phyloP scores from a whole-genome alignment of 2,888 invertebrate genomes.

The Podabrus alpinus region DNA sequence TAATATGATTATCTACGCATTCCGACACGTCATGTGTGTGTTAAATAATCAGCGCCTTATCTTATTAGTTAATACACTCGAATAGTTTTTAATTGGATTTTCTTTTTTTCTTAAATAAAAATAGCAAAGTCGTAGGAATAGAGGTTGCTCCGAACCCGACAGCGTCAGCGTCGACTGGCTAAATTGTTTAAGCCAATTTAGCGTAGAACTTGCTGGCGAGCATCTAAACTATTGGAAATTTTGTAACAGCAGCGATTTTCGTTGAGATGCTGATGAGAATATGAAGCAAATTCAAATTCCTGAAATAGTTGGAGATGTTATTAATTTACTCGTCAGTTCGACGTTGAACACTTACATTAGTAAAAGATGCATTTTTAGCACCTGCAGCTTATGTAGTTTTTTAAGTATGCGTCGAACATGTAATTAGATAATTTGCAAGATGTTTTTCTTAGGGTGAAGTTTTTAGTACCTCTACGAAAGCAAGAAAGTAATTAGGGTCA shows the following conservation, averaged over 20 bases:
- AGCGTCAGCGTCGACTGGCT: neutral
- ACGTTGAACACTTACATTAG: neutral
- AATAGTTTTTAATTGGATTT: constrained; percentile 15
- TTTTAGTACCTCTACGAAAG: neutral
- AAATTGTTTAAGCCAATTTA: neutral
- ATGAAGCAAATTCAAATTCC: neutral
- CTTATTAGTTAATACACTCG: constrained; percentile 20
- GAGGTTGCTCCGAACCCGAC: neutral
- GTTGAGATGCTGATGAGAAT: neutral
- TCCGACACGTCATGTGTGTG: constrained; percentile 20
- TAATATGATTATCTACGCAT: constrained; percentile 22
- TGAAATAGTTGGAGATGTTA: neutral
- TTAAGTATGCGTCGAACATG: neutral
- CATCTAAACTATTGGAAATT: neutral
- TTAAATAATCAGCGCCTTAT: constrained; percentile 17
- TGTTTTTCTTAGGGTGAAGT: neutral
- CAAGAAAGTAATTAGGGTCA: neutral
- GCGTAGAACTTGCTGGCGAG: neutral
- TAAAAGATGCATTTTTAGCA: neutral
- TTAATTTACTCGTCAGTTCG: neutral
- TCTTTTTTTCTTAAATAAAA: constrained; percentile 1
- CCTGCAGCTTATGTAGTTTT: neutral
- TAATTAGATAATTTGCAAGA: neutral
- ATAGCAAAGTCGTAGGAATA: neutral
- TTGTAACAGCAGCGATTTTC: neutral